Conservation (phyloP, 2,888 invertebrate species). For the Rhorus exstirpatorius region DNA sequence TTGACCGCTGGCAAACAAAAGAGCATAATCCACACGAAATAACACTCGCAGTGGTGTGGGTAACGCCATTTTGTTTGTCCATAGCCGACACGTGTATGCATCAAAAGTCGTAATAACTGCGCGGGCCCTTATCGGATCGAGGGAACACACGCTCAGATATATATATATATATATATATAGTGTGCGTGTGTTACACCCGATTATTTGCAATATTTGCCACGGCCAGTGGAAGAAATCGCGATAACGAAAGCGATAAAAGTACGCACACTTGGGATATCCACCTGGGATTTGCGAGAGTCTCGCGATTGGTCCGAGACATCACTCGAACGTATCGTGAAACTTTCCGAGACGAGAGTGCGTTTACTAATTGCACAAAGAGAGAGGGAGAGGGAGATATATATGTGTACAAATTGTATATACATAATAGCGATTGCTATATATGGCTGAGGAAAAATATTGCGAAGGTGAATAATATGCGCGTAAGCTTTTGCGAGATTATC, state of each 20-base stretch:
- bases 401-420: not conserved
- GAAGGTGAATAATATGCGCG: slow-evolving; percentile 4
- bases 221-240: slow-evolving; percentile 59
- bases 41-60: not conserved
- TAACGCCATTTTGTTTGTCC: not conserved
- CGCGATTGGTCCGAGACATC: slow-evolving; percentile 59
- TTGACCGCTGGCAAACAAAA: not conserved
- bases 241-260: slow-evolving; percentile 60
- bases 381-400: not conserved
- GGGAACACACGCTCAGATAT: slow-evolving; percentile 20
- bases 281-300: slow-evolving; percentile 32
- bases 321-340: slow-evolving; percentile 28
- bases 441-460: slow-evolving; percentile 3
- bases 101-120: slow-evolving; percentile 25
- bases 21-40: not conserved
- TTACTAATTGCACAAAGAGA: not conserved
- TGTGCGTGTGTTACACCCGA: slow-evolving; percentile 17
- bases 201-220: slow-evolving; percentile 74
- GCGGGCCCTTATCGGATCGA: slow-evolving; percentile 44
- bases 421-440: not conserved
- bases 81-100: not conserved
- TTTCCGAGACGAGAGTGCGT: slow-evolving; percentile 49
- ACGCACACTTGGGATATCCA: slow-evolving; percentile 30
- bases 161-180: not conserved
- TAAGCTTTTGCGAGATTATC: not conserved